Evolutionary conservation across 2,113 vertebrate genomes (phyloP), one percentile per base, ranked within the genome.

Genomic region (Takifugu bimaculatus): DNA sequence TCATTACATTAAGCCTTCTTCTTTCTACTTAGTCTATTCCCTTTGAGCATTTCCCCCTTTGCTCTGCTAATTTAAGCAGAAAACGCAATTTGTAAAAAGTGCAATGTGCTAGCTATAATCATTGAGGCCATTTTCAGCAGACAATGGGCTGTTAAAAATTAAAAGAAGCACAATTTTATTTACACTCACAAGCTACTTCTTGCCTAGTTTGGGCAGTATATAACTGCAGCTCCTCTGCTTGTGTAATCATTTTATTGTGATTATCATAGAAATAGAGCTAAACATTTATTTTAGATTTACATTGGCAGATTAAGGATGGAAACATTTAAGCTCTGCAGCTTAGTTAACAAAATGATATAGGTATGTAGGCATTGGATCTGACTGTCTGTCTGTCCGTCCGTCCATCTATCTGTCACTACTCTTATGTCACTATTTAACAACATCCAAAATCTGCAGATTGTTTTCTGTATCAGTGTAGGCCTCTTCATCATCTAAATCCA

Each of bases 61-160:
- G 43, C 53, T 42, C 57, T 67, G 71, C 78, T 85, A 83, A 84
- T 85, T 82, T 83, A 71, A 83, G 80, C 74, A 74, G 75, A 82
- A 80, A 84, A 75, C 70, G 66, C 78, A 56, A 70, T 70, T 77
- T 80, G 63, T 74, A 84, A 84, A 86, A 77, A 81, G 78, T 74
- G 71, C 60, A 64, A 68, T 78, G 80, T 75, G 60, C 72, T 51
- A 42, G 73, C 78, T 28, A 51, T 70, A 68, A 77, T 86, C 77
- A 84, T 82, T 82, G 83, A 63, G 67, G 49, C 71, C 74, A 83
- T 85, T 86, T 85, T 83, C 78, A 77, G 81, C 78, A 61, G 72
- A 39, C 35, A 39, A 10, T 3, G 3, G 4, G 78, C 71, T 84
- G 44, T 45, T 80, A 68, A 68, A 75, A 75, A 72, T 74, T 60